These are phyloP conservation scores for Neomorphus geoffroyi DNA, from an alignment of 2,797 vertebrate species.

Conservation along the genomic window DNA sequence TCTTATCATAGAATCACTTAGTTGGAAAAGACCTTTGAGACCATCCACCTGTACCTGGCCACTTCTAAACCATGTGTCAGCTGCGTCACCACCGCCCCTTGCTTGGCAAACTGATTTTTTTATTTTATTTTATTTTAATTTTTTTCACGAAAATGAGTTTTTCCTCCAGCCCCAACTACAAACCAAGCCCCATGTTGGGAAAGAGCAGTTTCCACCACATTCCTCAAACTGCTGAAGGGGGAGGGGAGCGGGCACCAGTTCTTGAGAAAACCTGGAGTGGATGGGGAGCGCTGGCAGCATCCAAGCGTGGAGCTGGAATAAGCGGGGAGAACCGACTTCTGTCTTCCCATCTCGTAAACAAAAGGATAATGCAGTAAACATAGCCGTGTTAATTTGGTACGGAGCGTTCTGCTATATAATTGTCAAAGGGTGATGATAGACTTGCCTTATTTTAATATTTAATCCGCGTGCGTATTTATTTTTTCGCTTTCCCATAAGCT, in stretches of 20 bases:
- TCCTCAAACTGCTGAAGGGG: not conserved
- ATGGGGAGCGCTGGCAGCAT: not conserved
- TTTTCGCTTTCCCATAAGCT: not conserved
- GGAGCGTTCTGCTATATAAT: not conserved
- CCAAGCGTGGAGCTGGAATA: not conserved
- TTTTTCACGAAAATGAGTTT: not conserved
- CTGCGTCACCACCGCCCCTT: not conserved
- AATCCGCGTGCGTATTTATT: slow-evolving; percentile 7
- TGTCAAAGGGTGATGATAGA: not conserved
- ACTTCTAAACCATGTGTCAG: no score
- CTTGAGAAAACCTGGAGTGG: slow-evolving; percentile 44
- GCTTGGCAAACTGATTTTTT: not conserved
- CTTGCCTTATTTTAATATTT: slow-evolving; percentile 9
- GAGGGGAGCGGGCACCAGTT: not conserved
- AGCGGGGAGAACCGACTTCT: not conserved
- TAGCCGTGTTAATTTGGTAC: not conserved
- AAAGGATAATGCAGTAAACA: not conserved
- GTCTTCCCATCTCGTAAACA: not conserved
- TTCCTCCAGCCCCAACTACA: not conserved
- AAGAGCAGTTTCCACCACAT: slow-evolving; percentile 29
- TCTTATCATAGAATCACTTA: not conserved
- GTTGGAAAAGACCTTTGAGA: no score
- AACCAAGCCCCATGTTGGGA: not conserved
- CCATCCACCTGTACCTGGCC: no score
- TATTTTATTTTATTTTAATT: no score